Evolutionary conservation across 2,888 invertebrate genomes (phyloP).

Genomic region (Phaedon cochleariae): DNA sequence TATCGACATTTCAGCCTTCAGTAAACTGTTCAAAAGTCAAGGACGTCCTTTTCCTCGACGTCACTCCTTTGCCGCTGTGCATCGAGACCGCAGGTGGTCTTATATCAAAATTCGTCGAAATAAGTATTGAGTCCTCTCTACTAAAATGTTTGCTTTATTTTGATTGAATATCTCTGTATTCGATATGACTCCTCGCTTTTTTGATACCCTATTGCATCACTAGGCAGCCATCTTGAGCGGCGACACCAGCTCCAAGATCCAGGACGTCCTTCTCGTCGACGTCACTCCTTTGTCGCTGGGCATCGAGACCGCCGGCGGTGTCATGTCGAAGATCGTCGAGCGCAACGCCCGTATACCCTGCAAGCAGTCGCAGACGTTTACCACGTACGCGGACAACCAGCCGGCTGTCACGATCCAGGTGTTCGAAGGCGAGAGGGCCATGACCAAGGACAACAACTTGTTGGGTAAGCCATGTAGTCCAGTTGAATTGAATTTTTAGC

Average conservation of each 20-base stretch:
- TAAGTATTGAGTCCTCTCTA: too few relatives aligned
- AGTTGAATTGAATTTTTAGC: too few relatives aligned
- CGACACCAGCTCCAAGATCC: constrained; percentile 74
- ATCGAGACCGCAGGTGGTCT: constrained; percentile 85
- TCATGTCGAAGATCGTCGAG: constrained; percentile 78
- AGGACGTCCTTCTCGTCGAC: constrained; percentile 64
- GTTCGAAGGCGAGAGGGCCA: constrained; percentile 77
- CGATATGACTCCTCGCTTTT: too few relatives aligned
- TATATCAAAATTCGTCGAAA: too few relatives aligned
- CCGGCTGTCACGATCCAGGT: constrained; percentile 69
- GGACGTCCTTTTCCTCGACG: constrained; percentile 75
- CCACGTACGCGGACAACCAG: constrained; percentile 75
- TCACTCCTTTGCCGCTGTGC: constrained; percentile 74
- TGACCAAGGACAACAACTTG: constrained; percentile 83
- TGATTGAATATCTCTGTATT: too few relatives aligned
- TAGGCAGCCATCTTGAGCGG: constrained; percentile 63
- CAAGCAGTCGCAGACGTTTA: constrained; percentile 68
- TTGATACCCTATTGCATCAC: constrained; percentile 66
- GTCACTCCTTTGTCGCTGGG: constrained; percentile 76
- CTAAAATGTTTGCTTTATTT: too few relatives aligned
- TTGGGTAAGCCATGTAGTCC: constrained; percentile 64
- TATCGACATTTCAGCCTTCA: too few relatives aligned
- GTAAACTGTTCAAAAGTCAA: too few relatives aligned
- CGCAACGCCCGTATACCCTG: constrained; percentile 78
- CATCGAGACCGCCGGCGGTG: constrained; percentile 82